A percentile compares a stretch with the other conserved stretches of the same genome.
Conservation (phyloP, 2,888 invertebrate species). For the Oscheius sp. region DNA sequence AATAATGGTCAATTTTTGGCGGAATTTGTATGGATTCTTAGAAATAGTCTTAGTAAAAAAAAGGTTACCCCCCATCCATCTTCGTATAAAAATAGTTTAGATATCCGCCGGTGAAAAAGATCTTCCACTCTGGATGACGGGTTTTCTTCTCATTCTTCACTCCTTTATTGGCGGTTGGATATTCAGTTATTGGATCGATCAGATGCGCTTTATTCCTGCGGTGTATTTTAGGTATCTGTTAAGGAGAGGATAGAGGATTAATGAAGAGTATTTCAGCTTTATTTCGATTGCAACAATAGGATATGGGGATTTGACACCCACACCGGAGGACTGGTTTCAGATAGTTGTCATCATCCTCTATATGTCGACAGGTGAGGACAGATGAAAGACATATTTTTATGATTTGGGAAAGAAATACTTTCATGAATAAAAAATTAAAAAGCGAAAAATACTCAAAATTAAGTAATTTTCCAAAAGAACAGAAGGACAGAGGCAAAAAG, state of each 20-base stretch:
- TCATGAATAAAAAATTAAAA: background rate
- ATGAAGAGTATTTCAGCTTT: slow-evolving; percentile 47
- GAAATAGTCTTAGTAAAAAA: slow-evolving; percentile 21
- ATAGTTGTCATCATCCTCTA: slow-evolving; percentile 50
- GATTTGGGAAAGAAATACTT: too few relatives aligned
- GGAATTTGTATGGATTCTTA: slow-evolving; percentile 35
- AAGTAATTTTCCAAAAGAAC: too few relatives aligned
- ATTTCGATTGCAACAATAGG: slow-evolving; percentile 65
- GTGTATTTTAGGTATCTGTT: slow-evolving; percentile 55
- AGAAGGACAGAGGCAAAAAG: too few relatives aligned
- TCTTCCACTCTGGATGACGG: slow-evolving; percentile 47
- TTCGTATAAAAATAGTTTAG: background rate
- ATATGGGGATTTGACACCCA: slow-evolving; percentile 56
- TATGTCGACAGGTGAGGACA: slow-evolving; percentile 46
- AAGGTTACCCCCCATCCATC: too few relatives aligned
- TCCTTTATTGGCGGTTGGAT: slow-evolving; percentile 54
- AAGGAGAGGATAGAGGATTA: background rate
- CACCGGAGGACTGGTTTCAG: slow-evolving; percentile 47
- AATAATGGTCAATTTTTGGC: slow-evolving; percentile 55
- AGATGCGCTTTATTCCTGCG: slow-evolving; percentile 50
- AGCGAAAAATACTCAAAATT: too few relatives aligned
- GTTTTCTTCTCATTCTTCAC: slow-evolving; percentile 44
- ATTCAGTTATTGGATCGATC: slow-evolving; percentile 54
- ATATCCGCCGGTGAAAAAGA: slow-evolving; percentile 17
- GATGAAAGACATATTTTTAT: too few relatives aligned